Percentiles rank a stretch among this genome's conserved stretches.
phyloP scores from a whole-genome alignment of 2,113 vertebrate genomes.

The western clawed frog (Xenopus tropicalis) region UCB_Xtro_10.0 CM004443.2:34216501-34217000 shows the following conservation, averaged over 20 bases:
- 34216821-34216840: too few species aligned
- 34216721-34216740: conserved; percentile 26
- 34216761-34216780: neutral
- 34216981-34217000: too few species aligned
- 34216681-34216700: conserved; percentile 33
- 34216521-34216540: conserved; percentile 13
- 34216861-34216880: too few species aligned
- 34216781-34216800: too few species aligned
- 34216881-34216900: too few species aligned
- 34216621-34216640: conserved; percentile 39
- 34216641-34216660: conserved; percentile 42
- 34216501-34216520: conserved; percentile 33
- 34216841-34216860: too few species aligned
- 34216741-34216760: conserved; percentile 1
- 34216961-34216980: too few species aligned
- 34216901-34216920: too few species aligned
- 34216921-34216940: too few species aligned
- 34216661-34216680: conserved; percentile 38
- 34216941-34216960: too few species aligned
- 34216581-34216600: conserved; percentile 10
- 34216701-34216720: conserved; percentile 20
- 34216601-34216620: conserved; percentile 42
- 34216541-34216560: conserved; percentile 30
- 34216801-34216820: too few species aligned
- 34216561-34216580: conserved; percentile 8